These are phyloP conservation scores for Potamilus streckersoni DNA, from an alignment of 1,140 invertebrate species.

Conservation along the genomic window DNA sequence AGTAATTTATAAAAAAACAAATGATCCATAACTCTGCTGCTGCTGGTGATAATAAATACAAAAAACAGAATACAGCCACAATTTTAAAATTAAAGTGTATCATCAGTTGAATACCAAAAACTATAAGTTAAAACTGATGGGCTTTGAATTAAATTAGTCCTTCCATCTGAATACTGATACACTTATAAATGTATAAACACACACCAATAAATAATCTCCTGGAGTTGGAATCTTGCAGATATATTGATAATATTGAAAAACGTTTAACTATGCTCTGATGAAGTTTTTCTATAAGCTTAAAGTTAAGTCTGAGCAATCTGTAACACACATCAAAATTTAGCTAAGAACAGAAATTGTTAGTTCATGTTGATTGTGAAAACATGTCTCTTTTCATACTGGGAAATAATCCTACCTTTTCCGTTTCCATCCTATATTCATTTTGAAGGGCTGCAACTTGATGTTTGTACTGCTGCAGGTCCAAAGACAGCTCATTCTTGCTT, in stretches of 20 bases:
- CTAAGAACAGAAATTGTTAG: neutral
- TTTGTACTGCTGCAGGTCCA: slow-evolving; percentile 92
- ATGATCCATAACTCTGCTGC: too few relatives aligned
- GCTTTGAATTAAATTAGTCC: too few relatives aligned
- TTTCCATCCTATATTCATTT: slow-evolving; percentile 48
- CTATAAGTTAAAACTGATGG: too few relatives aligned
- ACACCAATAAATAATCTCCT: too few relatives aligned
- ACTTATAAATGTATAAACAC: too few relatives aligned
- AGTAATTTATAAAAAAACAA: too few relatives aligned
- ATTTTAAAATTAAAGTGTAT: too few relatives aligned
- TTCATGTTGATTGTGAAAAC: too few relatives aligned
- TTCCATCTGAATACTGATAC: too few relatives aligned
- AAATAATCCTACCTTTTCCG: slow-evolving; percentile 56
- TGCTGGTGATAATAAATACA: too few relatives aligned
- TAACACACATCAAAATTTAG: neutral
- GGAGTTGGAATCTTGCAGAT: neutral
- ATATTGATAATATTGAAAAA: slow-evolving; percentile 3
- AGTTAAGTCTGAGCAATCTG: neutral
- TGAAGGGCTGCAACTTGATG: slow-evolving; percentile 75
- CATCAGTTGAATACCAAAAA: too few relatives aligned
- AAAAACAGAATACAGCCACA: too few relatives aligned
- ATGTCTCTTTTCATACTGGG: neutral
- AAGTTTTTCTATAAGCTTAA: neutral
- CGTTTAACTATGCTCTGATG: neutral
- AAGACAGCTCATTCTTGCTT: slow-evolving; percentile 92